A percentile compares a stretch with the other conserved stretches of the same genome.
Conservation (phyloP, 2,113 vertebrate genomes). For the Plecturocebus donacophilus region DNA sequence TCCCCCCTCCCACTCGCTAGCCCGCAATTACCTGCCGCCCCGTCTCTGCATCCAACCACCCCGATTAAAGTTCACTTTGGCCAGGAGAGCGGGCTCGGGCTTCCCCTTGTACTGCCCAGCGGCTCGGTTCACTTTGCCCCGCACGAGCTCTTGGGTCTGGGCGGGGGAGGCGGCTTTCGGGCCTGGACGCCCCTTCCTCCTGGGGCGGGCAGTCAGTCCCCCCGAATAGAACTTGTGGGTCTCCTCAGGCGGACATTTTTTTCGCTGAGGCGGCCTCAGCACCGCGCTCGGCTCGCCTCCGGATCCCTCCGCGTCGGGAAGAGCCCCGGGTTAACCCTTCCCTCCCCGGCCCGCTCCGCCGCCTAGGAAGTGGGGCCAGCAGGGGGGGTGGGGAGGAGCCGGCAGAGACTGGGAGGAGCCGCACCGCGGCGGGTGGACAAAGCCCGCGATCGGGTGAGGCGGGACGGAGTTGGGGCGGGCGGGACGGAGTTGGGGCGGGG, state of each 20-base stretch:
- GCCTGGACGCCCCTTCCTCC: constrained; percentile 83
- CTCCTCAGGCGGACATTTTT: constrained; percentile 99
- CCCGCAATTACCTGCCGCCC: constrained; percentile 88
- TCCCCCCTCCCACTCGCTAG: constrained; percentile 54
- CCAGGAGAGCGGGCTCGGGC: constrained; percentile 71
- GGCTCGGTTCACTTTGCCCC: constrained; percentile 54
- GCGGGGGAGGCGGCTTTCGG: constrained; percentile 71
- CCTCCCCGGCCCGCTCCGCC: constrained; percentile 36
- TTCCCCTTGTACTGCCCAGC: constrained; percentile 59
- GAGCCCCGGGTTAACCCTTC: constrained; percentile 83
- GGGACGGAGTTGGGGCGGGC: neutral
- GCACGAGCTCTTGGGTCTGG: constrained; percentile 18
- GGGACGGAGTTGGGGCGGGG: constrained; percentile 28
- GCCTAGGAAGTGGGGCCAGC: constrained; percentile 28
- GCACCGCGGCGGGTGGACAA: constrained; percentile 50
- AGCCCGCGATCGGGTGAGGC: constrained; percentile 57
- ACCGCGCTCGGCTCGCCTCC: constrained; percentile 87
- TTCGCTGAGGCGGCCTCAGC: constrained; percentile 92
- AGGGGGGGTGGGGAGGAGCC: constrained; percentile 51
- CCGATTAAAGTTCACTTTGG: constrained; percentile 85
- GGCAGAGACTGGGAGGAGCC: constrained; percentile 36
- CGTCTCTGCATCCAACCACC: constrained; percentile 90
- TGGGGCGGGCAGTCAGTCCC: constrained; percentile 80
- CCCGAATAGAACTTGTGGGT: constrained; percentile 94
- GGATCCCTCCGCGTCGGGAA: constrained; percentile 94